Conservation (phyloP, 2,888 invertebrate species). For the Parascotia fuliginaria region DNA sequence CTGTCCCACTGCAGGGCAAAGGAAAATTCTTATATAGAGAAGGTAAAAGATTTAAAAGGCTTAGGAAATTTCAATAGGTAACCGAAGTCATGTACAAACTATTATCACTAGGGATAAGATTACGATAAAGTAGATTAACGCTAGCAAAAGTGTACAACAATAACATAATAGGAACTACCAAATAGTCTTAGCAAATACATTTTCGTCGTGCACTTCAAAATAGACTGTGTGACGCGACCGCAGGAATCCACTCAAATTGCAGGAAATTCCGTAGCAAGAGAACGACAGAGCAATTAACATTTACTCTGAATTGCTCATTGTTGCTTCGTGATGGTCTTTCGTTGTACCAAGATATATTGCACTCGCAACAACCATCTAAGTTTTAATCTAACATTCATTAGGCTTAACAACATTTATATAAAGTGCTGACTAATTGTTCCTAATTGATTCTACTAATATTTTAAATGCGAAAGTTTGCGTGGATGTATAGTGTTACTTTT, state of each 20-base stretch:
- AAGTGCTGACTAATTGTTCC: slow-evolving; percentile 13
- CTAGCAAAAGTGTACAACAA: neutral
- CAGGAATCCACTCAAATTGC: slow-evolving; percentile 38
- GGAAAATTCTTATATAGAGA: too few relatives aligned
- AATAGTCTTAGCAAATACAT: slow-evolving; percentile 20
- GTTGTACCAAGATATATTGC: slow-evolving; percentile 7
- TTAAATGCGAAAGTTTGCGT: too few relatives aligned
- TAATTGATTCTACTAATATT: too few relatives aligned
- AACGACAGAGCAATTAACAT: slow-evolving; percentile 42
- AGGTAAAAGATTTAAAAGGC: too few relatives aligned
- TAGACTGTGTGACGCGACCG: slow-evolving; percentile 26
- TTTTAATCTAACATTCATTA: slow-evolving; percentile 18
- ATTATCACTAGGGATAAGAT: too few relatives aligned
- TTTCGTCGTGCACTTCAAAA: slow-evolving; percentile 23
- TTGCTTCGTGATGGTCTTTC: slow-evolving; percentile 6
- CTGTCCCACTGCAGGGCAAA: too few relatives aligned
- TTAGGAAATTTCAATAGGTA: too few relatives aligned
- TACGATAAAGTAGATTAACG: too few relatives aligned
- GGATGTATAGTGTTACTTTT: too few relatives aligned
- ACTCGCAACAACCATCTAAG: slow-evolving; percentile 1
- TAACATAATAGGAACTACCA: neutral
- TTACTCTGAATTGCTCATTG: slow-evolving; percentile 23
- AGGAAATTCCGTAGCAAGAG: slow-evolving; percentile 40
- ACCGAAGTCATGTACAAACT: too few relatives aligned
- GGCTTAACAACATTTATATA: slow-evolving; percentile 11